phyloP scores from a whole-genome alignment of 2,888 invertebrate species.

The Digitonthophagus gazella region DNA sequence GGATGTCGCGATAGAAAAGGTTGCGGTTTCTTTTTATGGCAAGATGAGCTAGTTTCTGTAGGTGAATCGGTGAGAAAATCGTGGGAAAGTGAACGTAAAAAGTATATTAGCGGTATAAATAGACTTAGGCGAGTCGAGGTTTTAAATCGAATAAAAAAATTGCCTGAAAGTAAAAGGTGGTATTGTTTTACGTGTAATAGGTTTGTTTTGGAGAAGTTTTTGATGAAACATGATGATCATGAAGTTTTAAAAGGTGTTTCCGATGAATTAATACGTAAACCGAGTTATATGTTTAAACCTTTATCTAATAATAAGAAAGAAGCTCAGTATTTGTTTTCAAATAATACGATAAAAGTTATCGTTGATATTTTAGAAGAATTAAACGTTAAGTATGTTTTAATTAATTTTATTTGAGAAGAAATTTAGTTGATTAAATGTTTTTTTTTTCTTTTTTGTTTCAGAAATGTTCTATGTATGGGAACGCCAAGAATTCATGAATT shows the following conservation, averaged over 20 bases:
- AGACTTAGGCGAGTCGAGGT: not conserved
- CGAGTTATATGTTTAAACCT: conserved; percentile 67
- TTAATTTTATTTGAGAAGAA: too few relatives aligned
- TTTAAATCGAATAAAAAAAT: conserved; percentile 49
- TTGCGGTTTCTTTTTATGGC: conserved; percentile 68
- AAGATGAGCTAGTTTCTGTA: conserved; percentile 53
- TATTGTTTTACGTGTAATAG: conserved; percentile 67
- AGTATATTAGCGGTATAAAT: conserved; percentile 23
- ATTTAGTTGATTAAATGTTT: conserved; percentile 10
- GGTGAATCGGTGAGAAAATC: conserved; percentile 47
- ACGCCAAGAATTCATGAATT: conserved; percentile 79
- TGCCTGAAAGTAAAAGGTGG: conserved; percentile 52
- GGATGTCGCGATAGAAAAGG: conserved; percentile 77
- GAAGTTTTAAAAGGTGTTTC: conserved; percentile 55
- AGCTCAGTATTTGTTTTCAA: conserved; percentile 85
- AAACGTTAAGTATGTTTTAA: conserved; percentile 55
- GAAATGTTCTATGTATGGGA: conserved; percentile 81
- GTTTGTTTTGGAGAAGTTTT: conserved; percentile 50
- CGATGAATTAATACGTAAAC: conserved; percentile 60
- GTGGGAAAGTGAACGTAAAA: conserved; percentile 45
- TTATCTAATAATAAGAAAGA: conserved; percentile 74
- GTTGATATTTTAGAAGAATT: conserved; percentile 60
- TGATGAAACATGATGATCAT: conserved; percentile 58
- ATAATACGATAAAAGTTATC: conserved; percentile 64
- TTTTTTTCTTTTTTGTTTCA: conserved; percentile 38